Base-by-base conservation (phyloP, 2,888 invertebrate genomes). In the Rhamnusium bicolor region DNA sequence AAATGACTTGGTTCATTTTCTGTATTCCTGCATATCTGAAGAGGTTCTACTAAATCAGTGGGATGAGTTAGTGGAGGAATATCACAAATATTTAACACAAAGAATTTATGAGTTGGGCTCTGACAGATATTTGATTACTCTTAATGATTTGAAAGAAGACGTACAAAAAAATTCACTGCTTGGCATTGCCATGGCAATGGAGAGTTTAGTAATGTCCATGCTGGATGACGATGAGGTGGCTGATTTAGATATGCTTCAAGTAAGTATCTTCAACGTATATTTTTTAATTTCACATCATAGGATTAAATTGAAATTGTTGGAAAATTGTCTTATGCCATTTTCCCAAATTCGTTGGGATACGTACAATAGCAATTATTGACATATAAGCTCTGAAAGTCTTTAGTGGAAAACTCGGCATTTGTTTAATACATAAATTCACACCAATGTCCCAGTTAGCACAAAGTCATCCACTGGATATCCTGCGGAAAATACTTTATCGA, bases 11-110 rank as follows among this genome's bases (percentile, higher is more conserved):
- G 82, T 89, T 0, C 93, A 94, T 79, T 91, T 91, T 74, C 85
- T 92, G 14, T 92, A 91, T 79, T 88, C 92, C 0, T 94, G 94
- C 78, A 92, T 93, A 0, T 89, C 90, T 19, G 88, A 92, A 78
- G 86, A 90, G 16, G 81, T 93, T 32, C 88, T 93, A 4, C 86
- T 89, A 14, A 76, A 90, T 24, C 88, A 92, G 80, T 94, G 92
- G 83, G 90, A 92, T 16, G 87, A 90, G 0, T 83, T 93, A n/a
- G 76, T 93, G 18, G 85, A 90, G 79, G 89, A 90, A 79, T 95
- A 95, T 81, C 89, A 94, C 79, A 84, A 89, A 2, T 88, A 90
- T 18, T 87, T 94, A 8, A 85, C 89, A 0, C 85, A 82, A 0
- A 89, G 91, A 56, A 90, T 94, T 18, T 85, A 79, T 2, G 90